Base-by-base conservation (phyloP, 2,797 vertebrate genomes). In the Falco cherrug region DNA sequence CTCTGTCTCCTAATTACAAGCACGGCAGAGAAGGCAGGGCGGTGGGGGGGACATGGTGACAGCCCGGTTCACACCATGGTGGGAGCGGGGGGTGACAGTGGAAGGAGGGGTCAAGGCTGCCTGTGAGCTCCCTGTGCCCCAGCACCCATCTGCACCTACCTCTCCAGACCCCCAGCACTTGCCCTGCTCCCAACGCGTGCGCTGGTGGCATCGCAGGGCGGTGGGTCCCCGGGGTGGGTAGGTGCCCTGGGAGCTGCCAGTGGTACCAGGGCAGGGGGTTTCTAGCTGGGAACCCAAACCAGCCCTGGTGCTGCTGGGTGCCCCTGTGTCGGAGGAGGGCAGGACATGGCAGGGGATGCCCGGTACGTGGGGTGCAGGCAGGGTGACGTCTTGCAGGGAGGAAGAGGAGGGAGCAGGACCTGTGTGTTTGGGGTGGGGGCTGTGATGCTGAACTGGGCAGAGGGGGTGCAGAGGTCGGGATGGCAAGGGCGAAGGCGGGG, bases 1-100 rank as follows among this genome's bases (percentile, higher is more conserved):
- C 92, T 97, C 94, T 10, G 9, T 81, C 92, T 96, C 90, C 92
- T 96, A 67, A 90, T 97, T 90, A 90, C 75, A 59, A 85, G 87
- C 78, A 9, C 51, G 35, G 87, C 89, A 76, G 67, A 84, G 61
- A 90, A 91, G 80, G 65, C 78, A 69, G 83, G 80, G 80, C 16
- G 5, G 59, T 2, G 21, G 37, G 79, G 79, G 69, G 73, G 53
- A 67, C 11, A 1, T 13, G 63, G 74, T 29, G 31, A 22, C 11
- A 26, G 59, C 11, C 0, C 45, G 63, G 41, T 21, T 87, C 13
- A 15, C 70, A 0, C 43, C 14, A 1, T 6, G 4, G 6, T 1
- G 1, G 80, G 29, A 61, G 41, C 0, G 35, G 1, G n/a, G 1
- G 71, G 87, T 48, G 75, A 39, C 68, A 57, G 15, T 51, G 3